Base-by-base conservation (phyloP, 1,140 invertebrate species). In the Maconellicoccus hirsutus region DNA sequence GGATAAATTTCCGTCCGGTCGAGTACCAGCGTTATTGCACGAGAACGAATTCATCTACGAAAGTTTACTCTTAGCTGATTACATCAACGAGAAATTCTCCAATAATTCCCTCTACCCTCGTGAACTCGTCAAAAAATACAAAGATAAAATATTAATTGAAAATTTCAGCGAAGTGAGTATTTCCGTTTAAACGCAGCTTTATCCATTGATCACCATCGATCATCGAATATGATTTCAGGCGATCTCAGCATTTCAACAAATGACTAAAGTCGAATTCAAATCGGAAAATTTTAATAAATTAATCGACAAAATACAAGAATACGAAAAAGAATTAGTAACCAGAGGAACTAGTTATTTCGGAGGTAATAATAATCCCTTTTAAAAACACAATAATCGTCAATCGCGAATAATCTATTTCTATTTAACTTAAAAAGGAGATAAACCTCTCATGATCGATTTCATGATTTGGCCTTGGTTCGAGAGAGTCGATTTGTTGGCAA, bases 391-490 rank as follows among this genome's bases (percentile, higher is more conserved):
- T n/a, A n/a, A n/a, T n/a, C n/a, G n/a, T n/a, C n/a, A n/a, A n/a
- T n/a, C n/a, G n/a, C n/a, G n/a, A n/a, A 19, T 52, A 6, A 33
- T 59, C 33, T 16, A 23, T 22, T 71, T 71, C 27, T n/a, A 69
- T 63, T 61, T n/a, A n/a, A n/a, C n/a, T 14, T 12, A n/a, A 72
- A 39, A 7, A 12, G 42, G n/a, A 76, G 73, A 79, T 10, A 79
- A 84, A 71, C 89, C 90, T 4, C 89, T 89, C 19, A 90, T 90
- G 83, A 81, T 89, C n/a, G 91, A 94, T 78, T 89, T 90, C 71
- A 92, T 93, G 90, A 89, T 93, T 71, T 94, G 91, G 91, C 91
- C 92, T 1, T 93, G 89, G 89, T 88, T 89, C 75, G 91, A 94
- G 78, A 83, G 89, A 74, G 77, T 84, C 0, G 81, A 82, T 70